phyloP scores from a whole-genome alignment of 2,113 vertebrate species.

The Aegithalos caudatus region DNA sequence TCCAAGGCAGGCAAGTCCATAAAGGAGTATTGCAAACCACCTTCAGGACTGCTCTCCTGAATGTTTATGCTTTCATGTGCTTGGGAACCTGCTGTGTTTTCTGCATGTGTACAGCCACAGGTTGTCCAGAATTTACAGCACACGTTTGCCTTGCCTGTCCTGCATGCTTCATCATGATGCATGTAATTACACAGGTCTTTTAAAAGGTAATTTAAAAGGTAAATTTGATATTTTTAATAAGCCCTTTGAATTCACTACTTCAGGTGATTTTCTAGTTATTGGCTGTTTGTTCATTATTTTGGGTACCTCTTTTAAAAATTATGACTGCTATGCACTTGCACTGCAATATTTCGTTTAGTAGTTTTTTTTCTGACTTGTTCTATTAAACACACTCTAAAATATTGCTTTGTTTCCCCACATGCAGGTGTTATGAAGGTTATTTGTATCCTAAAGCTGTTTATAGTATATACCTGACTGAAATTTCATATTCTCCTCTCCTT shows the following conservation, averaged over 20 bases:
- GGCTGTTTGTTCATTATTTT: conserved; percentile 46
- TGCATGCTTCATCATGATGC: not conserved
- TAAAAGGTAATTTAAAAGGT: conserved; percentile 40
- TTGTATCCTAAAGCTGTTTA: conserved; percentile 41
- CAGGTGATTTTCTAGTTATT: conserved; percentile 46
- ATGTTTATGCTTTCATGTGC: not conserved
- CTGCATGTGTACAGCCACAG: not conserved
- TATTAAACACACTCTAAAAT: conserved; percentile 36
- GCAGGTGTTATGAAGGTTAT: not conserved
- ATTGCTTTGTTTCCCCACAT: conserved; percentile 6
- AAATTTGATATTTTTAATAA: conserved; percentile 41
- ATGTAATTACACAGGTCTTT: not conserved
- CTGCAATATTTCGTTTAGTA: conserved; percentile 21
- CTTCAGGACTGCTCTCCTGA: not conserved
- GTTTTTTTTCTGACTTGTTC: not conserved
- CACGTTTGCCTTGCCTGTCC: not conserved
- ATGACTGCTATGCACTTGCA: not conserved
- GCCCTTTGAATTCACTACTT: conserved; percentile 25
- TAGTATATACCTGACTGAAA: not conserved
- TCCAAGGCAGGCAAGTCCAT: not conserved
- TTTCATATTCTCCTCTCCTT: conserved; percentile 43
- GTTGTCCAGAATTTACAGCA: not conserved
- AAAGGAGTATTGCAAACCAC: not conserved
- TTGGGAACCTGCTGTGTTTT: not conserved
- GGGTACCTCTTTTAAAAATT: conserved; percentile 30